Percentiles rank a stretch among this genome's conserved stretches.
These are phyloP conservation scores for human DNA, from an alignment of 2,113 vertebrate species.

Conservation along the genomic window GRCh38 chr7:37084001-37084500, in stretches of 20 bases:
- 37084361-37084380: not conserved
- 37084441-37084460: not conserved
- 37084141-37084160: not conserved
- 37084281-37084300: not conserved
- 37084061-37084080: slow-evolving; percentile 40
- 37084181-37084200: not conserved
- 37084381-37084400: not conserved
- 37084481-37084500: not conserved
- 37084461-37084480: not conserved
- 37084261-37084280: not conserved
- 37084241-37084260: not conserved
- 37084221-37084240: not conserved
- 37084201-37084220: not conserved
- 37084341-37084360: not conserved
- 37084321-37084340: not conserved
- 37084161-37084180: not conserved
- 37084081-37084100: slow-evolving; percentile 41
- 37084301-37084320: not conserved
- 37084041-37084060: slow-evolving; percentile 43
- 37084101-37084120: slow-evolving; percentile 44
- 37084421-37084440: not conserved
- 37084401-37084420: not conserved
- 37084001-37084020: not conserved
- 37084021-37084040: slow-evolving; percentile 55
- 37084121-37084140: slow-evolving; percentile 44